Evolutionary conservation across 2,888 invertebrate species (phyloP).

Genomic region (Drosophila tanythrix): DNA sequence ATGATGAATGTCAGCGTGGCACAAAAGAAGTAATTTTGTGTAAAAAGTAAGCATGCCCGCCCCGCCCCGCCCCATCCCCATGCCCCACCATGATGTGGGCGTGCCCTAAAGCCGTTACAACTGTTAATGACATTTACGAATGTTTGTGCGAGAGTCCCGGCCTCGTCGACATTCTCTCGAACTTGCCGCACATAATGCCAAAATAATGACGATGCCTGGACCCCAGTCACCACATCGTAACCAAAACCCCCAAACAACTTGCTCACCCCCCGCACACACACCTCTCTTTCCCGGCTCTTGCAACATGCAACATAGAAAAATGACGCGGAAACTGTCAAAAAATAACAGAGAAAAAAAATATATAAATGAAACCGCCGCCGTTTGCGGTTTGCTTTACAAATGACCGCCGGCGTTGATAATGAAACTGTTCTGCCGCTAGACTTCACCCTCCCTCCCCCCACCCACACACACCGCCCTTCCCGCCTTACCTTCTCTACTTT

Average conservation of each 20-base stretch:
- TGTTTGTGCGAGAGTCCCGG: conserved; percentile 60
- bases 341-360: conserved; percentile 13
- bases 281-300: background rate
- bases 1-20: conserved; percentile 77
- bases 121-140: conserved; percentile 82
- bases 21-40: conserved; percentile 80
- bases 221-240: conserved; percentile 19
- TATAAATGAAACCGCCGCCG: conserved; percentile 56
- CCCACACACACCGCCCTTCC: background rate
- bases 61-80: background rate
- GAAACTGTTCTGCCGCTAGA: conserved; percentile 36
- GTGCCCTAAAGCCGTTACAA: conserved; percentile 71
- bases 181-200: conserved; percentile 67
- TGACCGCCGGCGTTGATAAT: conserved; percentile 66
- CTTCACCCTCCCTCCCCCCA: background rate
- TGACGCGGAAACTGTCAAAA: conserved; percentile 75
- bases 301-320: conserved; percentile 65
- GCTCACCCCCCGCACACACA: background rate
- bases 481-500: background rate
- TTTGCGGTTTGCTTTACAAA: conserved; percentile 73
- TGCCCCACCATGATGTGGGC: conserved; percentile 47
- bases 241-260: background rate
- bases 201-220: conserved; percentile 71
- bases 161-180: conserved; percentile 24
- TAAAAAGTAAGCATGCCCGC: conserved; percentile 50